A percentile compares a stretch with the other conserved stretches of the same genome.
These are phyloP conservation scores for Pseudachorutes palmiensis DNA, from an alignment of 1,140 invertebrate genomes.

Conservation along the genomic window DNA sequence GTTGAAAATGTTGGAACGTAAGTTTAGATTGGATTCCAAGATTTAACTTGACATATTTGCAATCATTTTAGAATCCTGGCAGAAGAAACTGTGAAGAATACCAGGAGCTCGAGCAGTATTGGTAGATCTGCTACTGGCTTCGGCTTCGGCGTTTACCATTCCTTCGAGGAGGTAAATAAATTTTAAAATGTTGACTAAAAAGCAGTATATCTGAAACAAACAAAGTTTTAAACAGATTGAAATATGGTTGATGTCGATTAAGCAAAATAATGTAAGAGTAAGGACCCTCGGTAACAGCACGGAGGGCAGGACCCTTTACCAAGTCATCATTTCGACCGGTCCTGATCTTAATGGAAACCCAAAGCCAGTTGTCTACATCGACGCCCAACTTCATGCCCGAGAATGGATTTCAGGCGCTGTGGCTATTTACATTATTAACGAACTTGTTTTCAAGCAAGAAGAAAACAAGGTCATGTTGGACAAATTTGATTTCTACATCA, in stretches of 20 bases:
- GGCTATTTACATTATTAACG: conserved; percentile 9
- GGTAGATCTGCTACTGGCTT: too few relatives aligned
- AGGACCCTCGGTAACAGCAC: neutral
- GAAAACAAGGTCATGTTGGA: conserved; percentile 38
- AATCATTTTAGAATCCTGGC: too few relatives aligned
- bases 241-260: neutral
- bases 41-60: too few relatives aligned
- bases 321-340: neutral
- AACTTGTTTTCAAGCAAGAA: conserved; percentile 35
- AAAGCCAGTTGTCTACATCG: conserved; percentile 4
- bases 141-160: neutral
- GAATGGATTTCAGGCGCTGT: conserved; percentile 13
- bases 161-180: neutral
- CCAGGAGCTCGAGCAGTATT: too few relatives aligned
- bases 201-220: neutral
- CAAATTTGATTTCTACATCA: conserved; percentile 48
- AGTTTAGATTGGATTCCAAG: too few relatives aligned
- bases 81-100: too few relatives aligned
- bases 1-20: neutral
- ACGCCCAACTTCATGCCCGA: conserved; percentile 1
- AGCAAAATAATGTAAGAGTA: neutral
- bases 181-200: neutral
- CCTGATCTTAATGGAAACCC: neutral
- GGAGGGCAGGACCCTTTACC: neutral
- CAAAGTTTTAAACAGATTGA: neutral